phyloP scores from a whole-genome alignment of 2,113 vertebrate species.

The Atlantisia rogersi region DNA sequence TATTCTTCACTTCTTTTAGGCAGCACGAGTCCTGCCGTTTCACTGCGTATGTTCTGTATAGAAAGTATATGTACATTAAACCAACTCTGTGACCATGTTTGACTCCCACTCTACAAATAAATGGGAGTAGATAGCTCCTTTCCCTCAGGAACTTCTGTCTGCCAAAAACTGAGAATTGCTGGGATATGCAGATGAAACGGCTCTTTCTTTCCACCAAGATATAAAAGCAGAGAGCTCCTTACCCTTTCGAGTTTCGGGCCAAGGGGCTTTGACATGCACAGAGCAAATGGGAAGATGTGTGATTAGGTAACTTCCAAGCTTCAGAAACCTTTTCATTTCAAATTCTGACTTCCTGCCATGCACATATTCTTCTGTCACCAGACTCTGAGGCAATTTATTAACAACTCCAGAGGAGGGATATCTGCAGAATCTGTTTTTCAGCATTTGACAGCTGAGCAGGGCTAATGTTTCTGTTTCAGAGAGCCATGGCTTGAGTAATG shows the following conservation, averaged over 20 bases:
- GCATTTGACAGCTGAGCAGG: background rate
- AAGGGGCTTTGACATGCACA: background rate
- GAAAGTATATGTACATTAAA: background rate
- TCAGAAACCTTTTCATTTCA: constrained; percentile 36
- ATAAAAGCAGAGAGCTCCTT: background rate
- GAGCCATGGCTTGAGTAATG: background rate
- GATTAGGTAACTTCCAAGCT: constrained; percentile 5
- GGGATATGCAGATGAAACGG: constrained; percentile 10
- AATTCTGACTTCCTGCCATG: constrained; percentile 22
- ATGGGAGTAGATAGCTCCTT: background rate
- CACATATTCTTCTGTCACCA: background rate
- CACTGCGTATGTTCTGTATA: background rate
- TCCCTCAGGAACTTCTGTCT: background rate
- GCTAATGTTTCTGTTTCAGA: background rate
- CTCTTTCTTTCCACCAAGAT: background rate
- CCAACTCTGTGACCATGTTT: background rate
- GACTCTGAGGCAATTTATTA: constrained; percentile 24
- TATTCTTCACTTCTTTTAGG: background rate
- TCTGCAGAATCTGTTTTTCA: constrained; percentile 23
- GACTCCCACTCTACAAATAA: background rate
- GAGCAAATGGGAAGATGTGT: background rate
- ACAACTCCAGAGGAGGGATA: constrained; percentile 17
- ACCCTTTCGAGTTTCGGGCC: background rate
- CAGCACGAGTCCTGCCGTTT: accelerated
- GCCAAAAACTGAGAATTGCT: background rate